Base-by-base conservation (phyloP, 2,113 vertebrate species). In the Sialia sialis region DNA sequence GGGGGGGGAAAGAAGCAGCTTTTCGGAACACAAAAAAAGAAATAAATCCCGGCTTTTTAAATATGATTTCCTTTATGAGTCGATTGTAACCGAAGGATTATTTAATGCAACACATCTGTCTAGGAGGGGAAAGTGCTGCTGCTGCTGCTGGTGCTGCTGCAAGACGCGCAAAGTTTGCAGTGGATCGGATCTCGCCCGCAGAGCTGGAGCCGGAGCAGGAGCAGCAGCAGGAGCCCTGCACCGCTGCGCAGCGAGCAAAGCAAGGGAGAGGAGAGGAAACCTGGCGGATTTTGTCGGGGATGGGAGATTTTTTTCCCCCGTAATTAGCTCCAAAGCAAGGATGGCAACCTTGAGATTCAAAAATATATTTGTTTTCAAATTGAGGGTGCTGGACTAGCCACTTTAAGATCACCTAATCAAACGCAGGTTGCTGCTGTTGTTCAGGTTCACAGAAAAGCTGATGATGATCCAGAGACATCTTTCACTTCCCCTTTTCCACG, bases 41-140 rank as follows among this genome's bases (percentile, higher is more conserved):
- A 39, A 89, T 18, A 64, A 70, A 54, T 38, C 55, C 43, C 43
- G 30, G 46, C n/a, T 88, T 93, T 96, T 96, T 69, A 73, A 75
- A 80, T 90, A 82, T 74, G 15, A 95, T 97, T 98, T 97, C 94
- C 92, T 97, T 96, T 95, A 95, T 94, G 96, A 91, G 84, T 41
- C 87, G 58, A 60, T 67, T 90, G 89, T 79, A 95, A 94, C 60
- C 51, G 51, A 91, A 94, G 85, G 94, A 89, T 66, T 95, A 83
- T 94, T 89, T 66, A 74, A 96, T 75, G 95, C 87, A 84, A 85
- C 9, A 69, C 91, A 89, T 94, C 62, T 85, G 77, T 91, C 58
- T 69, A 16, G 32, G 34, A 59, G 69, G 62, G 60, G 68, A 23
- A 49, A 78, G 41, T 32, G 64, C 52, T 66, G 78, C 60, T 49